phyloP scores from a whole-genome alignment of 2,888 invertebrate genomes.

The Drosophila ezoana region DNA sequence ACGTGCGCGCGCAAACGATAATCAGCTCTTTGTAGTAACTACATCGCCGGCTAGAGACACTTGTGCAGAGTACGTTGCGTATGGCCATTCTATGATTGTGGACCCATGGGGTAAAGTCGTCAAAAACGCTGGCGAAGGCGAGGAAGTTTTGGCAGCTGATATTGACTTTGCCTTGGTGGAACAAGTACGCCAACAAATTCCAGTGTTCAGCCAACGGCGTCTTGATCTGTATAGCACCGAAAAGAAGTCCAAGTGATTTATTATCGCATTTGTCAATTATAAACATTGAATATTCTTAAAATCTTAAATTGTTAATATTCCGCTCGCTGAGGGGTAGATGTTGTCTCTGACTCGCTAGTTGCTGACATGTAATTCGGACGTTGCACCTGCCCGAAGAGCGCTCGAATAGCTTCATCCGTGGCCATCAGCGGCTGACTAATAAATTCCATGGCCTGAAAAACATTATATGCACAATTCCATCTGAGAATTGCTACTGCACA shows the following conservation, averaged over 20 bases:
- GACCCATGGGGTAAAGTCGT: constrained; percentile 92
- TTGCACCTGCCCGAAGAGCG: constrained; percentile 83
- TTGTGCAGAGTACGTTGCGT: constrained; percentile 94
- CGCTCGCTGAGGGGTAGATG: background rate
- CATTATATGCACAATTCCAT: background rate
- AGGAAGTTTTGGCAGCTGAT: constrained; percentile 87
- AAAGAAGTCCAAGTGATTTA: constrained; percentile 37
- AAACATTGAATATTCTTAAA: constrained; percentile 9
- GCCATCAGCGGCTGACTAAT: constrained; percentile 83
- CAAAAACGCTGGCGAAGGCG: constrained; percentile 86
- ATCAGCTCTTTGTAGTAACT: constrained; percentile 94
- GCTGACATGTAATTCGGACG: constrained; percentile 62
- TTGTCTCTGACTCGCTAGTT: constrained; percentile 4
- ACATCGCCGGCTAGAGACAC: constrained; percentile 93
- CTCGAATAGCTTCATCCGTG: constrained; percentile 84
- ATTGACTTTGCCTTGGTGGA: constrained; percentile 91
- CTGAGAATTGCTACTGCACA: too few species aligned
- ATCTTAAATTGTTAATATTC: constrained; percentile 19
- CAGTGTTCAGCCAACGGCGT: constrained; percentile 90
- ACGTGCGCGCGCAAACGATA: constrained; percentile 93
- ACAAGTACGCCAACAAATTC: constrained; percentile 93
- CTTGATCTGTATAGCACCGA: constrained; percentile 88
- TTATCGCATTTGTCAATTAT: constrained; percentile 16
- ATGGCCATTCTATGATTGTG: constrained; percentile 94
- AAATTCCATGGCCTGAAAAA: constrained; percentile 78